Evolutionary conservation across 1,140 invertebrate genomes (phyloP).

Genomic region (Anoplophora glabripennis): DNA sequence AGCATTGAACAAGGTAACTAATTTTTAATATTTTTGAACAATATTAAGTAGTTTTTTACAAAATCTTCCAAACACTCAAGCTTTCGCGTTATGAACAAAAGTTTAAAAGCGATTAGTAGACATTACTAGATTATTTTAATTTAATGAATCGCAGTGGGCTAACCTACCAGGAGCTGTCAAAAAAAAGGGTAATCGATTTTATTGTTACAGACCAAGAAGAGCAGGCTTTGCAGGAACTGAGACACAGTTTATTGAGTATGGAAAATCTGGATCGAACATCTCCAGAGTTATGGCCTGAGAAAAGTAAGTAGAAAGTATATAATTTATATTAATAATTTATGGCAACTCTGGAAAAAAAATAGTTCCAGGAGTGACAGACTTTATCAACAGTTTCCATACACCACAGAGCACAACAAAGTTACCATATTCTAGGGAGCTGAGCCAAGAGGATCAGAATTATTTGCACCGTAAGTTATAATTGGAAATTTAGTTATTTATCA

Average conservation of each 20-base stretch:
- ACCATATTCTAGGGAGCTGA: slow-evolving; percentile 58
- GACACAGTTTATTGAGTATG: slow-evolving; percentile 73
- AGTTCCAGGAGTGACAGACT: slow-evolving; percentile 74
- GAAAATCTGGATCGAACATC: slow-evolving; percentile 88
- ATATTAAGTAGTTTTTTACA: not conserved
- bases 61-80: slow-evolving; percentile 13
- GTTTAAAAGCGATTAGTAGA: not conserved
- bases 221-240: slow-evolving; percentile 53
- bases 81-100: not conserved
- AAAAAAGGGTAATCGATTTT: slow-evolving; percentile 36
- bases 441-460: slow-evolving; percentile 65
- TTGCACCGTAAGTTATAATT: slow-evolving; percentile 68
- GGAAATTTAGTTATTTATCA: too few relatives aligned
- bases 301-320: slow-evolving; percentile 64
- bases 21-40: not conserved
- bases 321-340: slow-evolving; percentile 21
- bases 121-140: not conserved
- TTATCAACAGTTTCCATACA: slow-evolving; percentile 56
- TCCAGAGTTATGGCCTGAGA: slow-evolving; percentile 91
- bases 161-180: slow-evolving; percentile 24
- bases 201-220: slow-evolving; percentile 39
- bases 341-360: slow-evolving; percentile 14
- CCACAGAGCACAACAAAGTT: slow-evolving; percentile 53
- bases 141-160: not conserved
- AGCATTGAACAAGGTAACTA: slow-evolving; percentile 47